These are phyloP conservation scores for Ptycholaimellus sp. DNA, from an alignment of 2,888 invertebrate genomes.

Conservation along the genomic window DNA sequence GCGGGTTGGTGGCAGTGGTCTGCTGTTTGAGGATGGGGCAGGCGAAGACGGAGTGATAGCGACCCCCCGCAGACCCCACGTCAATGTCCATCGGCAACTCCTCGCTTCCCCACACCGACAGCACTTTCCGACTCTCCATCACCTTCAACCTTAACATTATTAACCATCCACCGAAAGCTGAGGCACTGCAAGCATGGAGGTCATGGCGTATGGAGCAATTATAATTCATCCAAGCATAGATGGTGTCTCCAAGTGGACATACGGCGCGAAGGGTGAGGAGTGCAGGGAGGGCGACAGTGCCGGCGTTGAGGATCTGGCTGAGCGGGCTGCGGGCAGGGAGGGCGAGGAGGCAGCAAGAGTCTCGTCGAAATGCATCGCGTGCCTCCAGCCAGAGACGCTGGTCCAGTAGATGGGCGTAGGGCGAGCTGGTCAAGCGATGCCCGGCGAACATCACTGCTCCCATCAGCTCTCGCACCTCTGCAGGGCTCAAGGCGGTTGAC, in stretches of 20 bases:
- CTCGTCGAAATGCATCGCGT: slow-evolving; percentile 64
- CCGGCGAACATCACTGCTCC: slow-evolving; percentile 50
- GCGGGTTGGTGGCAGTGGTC: slow-evolving; percentile 79
- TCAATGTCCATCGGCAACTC: slow-evolving; percentile 63
- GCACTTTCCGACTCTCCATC: slow-evolving; percentile 62
- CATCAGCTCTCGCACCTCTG: slow-evolving; percentile 60
- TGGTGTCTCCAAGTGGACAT: slow-evolving; percentile 7
- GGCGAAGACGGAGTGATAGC: slow-evolving; percentile 90
- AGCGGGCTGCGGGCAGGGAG: slow-evolving; percentile 68
- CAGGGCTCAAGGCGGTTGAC: slow-evolving; percentile 14
- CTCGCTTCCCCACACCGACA: slow-evolving; percentile 73
- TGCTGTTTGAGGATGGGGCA: slow-evolving; percentile 93
- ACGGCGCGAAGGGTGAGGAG: slow-evolving; percentile 53
- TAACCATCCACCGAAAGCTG: too few relatives aligned
- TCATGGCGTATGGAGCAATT: too few relatives aligned
- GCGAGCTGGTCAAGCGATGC: slow-evolving; percentile 49
- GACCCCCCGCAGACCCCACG: slow-evolving; percentile 60
- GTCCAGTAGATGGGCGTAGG: slow-evolving; percentile 49
- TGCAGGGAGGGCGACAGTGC: slow-evolving; percentile 74
- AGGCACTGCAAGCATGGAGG: too few relatives aligned
- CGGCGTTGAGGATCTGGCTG: slow-evolving; percentile 67
- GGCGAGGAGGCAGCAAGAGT: slow-evolving; percentile 68
- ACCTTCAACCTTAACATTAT: too few relatives aligned
- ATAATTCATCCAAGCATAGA: too few relatives aligned
- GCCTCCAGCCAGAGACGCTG: slow-evolving; percentile 57